phyloP scores from a whole-genome alignment of 1,140 invertebrate genomes.

The Palaemon carinicauda region DNA sequence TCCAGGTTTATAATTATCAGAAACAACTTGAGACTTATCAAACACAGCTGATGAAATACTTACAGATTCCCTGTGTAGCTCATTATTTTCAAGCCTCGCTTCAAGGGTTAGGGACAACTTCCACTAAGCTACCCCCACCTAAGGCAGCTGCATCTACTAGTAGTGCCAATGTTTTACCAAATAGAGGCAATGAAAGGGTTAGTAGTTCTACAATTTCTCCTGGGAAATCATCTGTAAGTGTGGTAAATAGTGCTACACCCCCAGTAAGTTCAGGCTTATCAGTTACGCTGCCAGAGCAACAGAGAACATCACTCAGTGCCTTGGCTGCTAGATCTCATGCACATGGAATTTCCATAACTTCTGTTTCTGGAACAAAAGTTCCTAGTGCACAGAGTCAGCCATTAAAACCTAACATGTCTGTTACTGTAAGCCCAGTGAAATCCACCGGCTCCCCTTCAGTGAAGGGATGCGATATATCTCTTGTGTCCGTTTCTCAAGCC shows the following conservation, averaged over 20 bases:
- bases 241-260: not conserved
- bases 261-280: not conserved
- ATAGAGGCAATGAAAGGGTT: not conserved
- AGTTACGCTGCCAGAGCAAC: not conserved
- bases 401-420: slow-evolving; percentile 35
- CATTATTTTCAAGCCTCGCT: slow-evolving; percentile 55
- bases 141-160: not conserved
- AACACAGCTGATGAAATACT: slow-evolving; percentile 44
- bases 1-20: slow-evolving; percentile 18
- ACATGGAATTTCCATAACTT: slow-evolving; percentile 45
- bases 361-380: slow-evolving; percentile 4
- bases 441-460: not conserved
- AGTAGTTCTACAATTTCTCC: too few species aligned
- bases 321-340: slow-evolving; percentile 19
- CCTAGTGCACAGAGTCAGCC: not conserved
- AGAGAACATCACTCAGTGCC: not conserved
- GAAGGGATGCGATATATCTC: slow-evolving; percentile 39
- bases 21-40: slow-evolving; percentile 44
- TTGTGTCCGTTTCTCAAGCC: slow-evolving; percentile 18
- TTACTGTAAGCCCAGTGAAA: slow-evolving; percentile 35
- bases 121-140: slow-evolving; percentile 52
- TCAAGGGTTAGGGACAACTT: slow-evolving; percentile 39
- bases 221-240: too few species aligned
- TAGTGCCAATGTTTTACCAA: not conserved
- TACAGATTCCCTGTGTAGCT: slow-evolving; percentile 50